Base-by-base conservation (phyloP, 2,797 vertebrate genomes). In the Manis crassicaudata region DNA sequence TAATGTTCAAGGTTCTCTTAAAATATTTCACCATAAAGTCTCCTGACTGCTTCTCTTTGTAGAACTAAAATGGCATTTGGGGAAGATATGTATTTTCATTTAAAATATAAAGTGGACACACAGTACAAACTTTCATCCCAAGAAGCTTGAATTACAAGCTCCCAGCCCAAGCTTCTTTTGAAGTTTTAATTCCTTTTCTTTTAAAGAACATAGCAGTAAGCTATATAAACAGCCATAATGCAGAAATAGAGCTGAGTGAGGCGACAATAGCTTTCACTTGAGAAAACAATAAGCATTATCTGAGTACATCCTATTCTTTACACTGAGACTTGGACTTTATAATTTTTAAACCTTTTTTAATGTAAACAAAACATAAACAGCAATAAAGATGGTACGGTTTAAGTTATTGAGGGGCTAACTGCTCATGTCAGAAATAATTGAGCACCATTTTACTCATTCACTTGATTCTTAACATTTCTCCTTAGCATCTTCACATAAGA, bases 1-100 rank as follows among this genome's bases (percentile, higher is more conserved):
- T 80, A 68, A 8, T 84, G 80, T 97, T 98, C 97, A 98, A 85
- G 93, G 96, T 95, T 97, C 97, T 97, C 94, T 97, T 95, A 92
- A 94, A 98, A 95, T 97, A 98, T 97, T 95, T 98, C 96, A 95
- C 96, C 98, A 88, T 98, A 97, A 98, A 97, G 92, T 87, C 89
- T 96, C 94, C 67, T 81, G 97, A 95, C 97, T 98, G 92, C 97
- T 97, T 96, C 90, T 98, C 92, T 97, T 98, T 97, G 93, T 97
- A 83, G 43, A 94, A 80, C 90, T 96, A 65, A 90, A 97, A 95
- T 68, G 94, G 76, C 96, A 72, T 80, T 96, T 96, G 95, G 95
- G 92, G 70, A 88, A 96, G 97, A 97, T 92, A 96, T 86, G 88
- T 94, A 93, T 98, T 98, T 98, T 98, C 92, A 90, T 96, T 98